Percentiles rank a stretch among this genome's conserved stretches.
Evolutionary conservation across 2,113 vertebrate genomes (phyloP).

Genomic region (Nothobranchius furzeri): DNA sequence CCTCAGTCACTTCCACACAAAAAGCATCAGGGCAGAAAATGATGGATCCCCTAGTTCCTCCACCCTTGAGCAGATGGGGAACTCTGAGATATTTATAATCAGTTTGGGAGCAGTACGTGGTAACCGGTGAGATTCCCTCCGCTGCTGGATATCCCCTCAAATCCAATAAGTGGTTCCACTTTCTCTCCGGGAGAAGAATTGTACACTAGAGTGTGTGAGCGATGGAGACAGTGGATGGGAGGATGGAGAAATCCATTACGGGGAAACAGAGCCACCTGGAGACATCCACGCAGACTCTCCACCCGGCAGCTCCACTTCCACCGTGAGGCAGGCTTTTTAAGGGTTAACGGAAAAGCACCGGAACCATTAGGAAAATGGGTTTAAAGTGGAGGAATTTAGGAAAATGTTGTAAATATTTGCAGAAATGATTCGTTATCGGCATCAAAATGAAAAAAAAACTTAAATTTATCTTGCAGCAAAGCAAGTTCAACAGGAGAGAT

Average conservation of each 20-base stretch:
- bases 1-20: constrained; percentile 27
- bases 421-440: too few relatives aligned
- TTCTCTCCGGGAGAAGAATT: constrained; percentile 45
- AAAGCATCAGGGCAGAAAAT: constrained; percentile 28
- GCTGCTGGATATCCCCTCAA: constrained; percentile 57
- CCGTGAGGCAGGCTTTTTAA: constrained; percentile 18
- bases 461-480: too few relatives aligned
- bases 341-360: constrained; percentile 26
- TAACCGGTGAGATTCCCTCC: constrained; percentile 38
- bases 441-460: too few relatives aligned
- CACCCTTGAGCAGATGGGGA: constrained; percentile 49
- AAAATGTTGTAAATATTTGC: too few relatives aligned
- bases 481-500: background rate
- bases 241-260: constrained; percentile 54
- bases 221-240: constrained; percentile 36
- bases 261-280: constrained; percentile 27
- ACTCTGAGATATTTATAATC: constrained; percentile 59
- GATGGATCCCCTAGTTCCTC: constrained; percentile 55
- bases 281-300: constrained; percentile 26
- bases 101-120: constrained; percentile 36
- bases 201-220: constrained; percentile 43
- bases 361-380: constrained; percentile 17
- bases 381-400: constrained; percentile 4
- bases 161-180: constrained; percentile 69
- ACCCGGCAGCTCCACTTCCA: constrained; percentile 38